Evolutionary conservation across 2,888 invertebrate genomes (phyloP).

Genomic region (Erebia palarica): DNA sequence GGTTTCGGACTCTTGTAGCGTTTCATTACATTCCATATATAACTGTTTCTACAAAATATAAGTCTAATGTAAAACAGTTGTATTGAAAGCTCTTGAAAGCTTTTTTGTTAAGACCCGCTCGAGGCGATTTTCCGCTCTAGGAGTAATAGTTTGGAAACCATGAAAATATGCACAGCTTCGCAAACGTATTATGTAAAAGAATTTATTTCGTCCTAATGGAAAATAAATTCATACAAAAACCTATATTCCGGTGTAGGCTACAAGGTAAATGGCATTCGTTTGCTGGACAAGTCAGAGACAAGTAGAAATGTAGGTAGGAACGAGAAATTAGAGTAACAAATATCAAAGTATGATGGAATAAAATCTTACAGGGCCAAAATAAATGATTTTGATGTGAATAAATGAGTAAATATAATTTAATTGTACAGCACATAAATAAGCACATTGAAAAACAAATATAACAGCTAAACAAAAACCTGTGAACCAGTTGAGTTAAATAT

Average conservation of each 20-base stretch:
- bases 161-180: slow-evolving; percentile 24
- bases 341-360: too few relatives aligned
- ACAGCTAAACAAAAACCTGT: neutral
- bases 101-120: slow-evolving; percentile 34
- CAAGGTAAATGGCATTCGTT: neutral
- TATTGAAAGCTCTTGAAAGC: slow-evolving; percentile 37
- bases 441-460: neutral
- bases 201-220: slow-evolving; percentile 17
- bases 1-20: slow-evolving; percentile 38
- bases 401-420: too few relatives aligned
- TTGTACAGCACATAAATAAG: too few relatives aligned
- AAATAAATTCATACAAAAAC: slow-evolving; percentile 9
- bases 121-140: slow-evolving; percentile 31
- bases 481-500: neutral
- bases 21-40: slow-evolving; percentile 38
- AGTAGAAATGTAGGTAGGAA: too few relatives aligned
- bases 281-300: neutral
- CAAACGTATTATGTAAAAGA: slow-evolving; percentile 14
- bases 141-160: slow-evolving; percentile 23
- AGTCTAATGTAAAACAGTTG: slow-evolving; percentile 35
- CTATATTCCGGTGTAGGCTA: neutral
- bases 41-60: slow-evolving; percentile 23
- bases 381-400: too few relatives aligned
- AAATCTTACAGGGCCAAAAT: too few relatives aligned
- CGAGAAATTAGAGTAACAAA: too few relatives aligned